Percentiles rank a stretch among this genome's conserved stretches.
Evolutionary conservation across 1,140 invertebrate species (phyloP).

Genomic region (Atta texana): DNA sequence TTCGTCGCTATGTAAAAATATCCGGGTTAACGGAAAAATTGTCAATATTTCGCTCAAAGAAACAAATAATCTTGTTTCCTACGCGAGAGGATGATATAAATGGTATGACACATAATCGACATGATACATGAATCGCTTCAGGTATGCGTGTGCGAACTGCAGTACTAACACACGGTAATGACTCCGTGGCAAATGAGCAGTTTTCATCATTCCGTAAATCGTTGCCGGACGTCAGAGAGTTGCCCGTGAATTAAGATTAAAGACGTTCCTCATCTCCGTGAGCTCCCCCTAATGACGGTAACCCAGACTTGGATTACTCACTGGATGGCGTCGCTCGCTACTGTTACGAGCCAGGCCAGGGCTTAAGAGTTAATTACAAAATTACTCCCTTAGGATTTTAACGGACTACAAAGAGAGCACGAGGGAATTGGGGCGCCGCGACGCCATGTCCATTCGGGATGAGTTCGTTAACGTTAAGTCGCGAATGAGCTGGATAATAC

Average conservation of each 20-base stretch:
- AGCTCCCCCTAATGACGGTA: conserved; percentile 67
- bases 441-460: conserved; percentile 35
- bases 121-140: neutral
- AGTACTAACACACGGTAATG: conserved; percentile 12
- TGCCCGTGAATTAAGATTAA: conserved; percentile 69
- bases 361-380: conserved; percentile 70
- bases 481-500: conserved; percentile 49
- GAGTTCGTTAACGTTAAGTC: conserved; percentile 70
- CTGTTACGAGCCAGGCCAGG: conserved; percentile 57
- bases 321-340: conserved; percentile 66
- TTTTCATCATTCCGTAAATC: conserved; percentile 56
- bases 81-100: neutral
- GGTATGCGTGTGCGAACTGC: neutral
- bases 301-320: conserved; percentile 58
- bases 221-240: conserved; percentile 28
- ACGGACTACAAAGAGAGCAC: conserved; percentile 41
- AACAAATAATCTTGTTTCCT: neutral
- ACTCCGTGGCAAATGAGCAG: neutral
- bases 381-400: conserved; percentile 75
- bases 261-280: conserved; percentile 68
- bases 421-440: conserved; percentile 27
- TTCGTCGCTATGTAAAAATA: too few species aligned
- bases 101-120: neutral
- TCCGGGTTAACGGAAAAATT: neutral
- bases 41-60: neutral